Evolutionary conservation across 2,888 invertebrate genomes (phyloP).

Genomic region (Lasiommata megera): DNA sequence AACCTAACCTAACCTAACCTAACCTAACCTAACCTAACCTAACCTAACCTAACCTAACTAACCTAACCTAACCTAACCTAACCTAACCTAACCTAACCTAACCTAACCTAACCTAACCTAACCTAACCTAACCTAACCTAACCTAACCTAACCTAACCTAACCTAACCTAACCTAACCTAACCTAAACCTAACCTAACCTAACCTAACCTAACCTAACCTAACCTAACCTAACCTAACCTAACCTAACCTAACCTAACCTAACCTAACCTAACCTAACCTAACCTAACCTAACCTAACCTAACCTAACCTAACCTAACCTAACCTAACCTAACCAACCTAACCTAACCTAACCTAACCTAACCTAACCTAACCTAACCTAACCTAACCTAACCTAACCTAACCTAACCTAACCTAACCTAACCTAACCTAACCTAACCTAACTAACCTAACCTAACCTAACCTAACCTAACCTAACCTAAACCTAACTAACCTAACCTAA

Average conservation of each 20-base stretch:
- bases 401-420: slow-evolving; percentile 19
- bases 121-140: not conserved
- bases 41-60: slow-evolving; percentile 31
- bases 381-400: slow-evolving; percentile 27
- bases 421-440: slow-evolving; percentile 27
- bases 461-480: no score
- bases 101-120: slow-evolving; percentile 20
- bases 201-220: slow-evolving; percentile 3
- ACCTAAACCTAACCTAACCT: no score
- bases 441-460: slow-evolving; percentile 33
- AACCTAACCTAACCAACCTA: no score
- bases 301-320: slow-evolving; percentile 28
- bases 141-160: slow-evolving; percentile 4
- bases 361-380: slow-evolving; percentile 30
- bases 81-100: slow-evolving; percentile 28
- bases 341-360: slow-evolving; percentile 28
- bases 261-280: slow-evolving; percentile 30
- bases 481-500: slow-evolving; percentile 24
- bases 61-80: slow-evolving; percentile 30
- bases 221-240: slow-evolving; percentile 25
- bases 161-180: slow-evolving; percentile 11
- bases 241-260: slow-evolving; percentile 27
- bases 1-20: slow-evolving; percentile 10
- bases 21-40: slow-evolving; percentile 4
- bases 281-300: slow-evolving; percentile 28